phyloP scores from a whole-genome alignment of 2,113 vertebrate species.

The Cyrtonyx montezumae region DNA sequence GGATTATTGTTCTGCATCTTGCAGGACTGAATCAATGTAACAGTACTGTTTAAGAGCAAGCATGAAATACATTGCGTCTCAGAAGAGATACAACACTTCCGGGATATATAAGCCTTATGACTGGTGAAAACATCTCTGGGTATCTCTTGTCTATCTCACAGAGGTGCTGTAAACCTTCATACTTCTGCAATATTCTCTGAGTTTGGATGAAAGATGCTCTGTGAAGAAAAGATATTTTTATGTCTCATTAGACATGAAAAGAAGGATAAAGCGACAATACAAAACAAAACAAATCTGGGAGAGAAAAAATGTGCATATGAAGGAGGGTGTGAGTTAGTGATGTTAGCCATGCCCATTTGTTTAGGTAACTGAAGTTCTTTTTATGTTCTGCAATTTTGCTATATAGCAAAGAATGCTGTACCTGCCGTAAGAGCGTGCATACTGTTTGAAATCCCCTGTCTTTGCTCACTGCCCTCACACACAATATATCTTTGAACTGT shows the following conservation, averaged over 20 bases:
- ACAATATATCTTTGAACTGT: neutral
- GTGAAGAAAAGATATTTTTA: neutral
- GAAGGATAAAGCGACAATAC: neutral
- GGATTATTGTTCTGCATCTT: neutral
- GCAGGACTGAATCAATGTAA: neutral
- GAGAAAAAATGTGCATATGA: neutral
- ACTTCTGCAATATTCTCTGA: neutral
- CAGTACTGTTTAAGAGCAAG: neutral
- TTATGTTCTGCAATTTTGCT: neutral
- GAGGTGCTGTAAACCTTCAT: neutral
- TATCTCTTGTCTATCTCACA: neutral
- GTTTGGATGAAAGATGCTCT: neutral
- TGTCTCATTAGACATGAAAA: constrained; percentile 33
- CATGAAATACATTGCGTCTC: neutral
- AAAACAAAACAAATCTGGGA: neutral
- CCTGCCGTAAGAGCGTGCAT: neutral
- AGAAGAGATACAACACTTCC: neutral
- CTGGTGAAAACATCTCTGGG: neutral
- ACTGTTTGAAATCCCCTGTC: constrained; percentile 8
- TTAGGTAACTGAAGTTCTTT: neutral
- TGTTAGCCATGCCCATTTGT: neutral
- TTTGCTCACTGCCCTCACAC: neutral
- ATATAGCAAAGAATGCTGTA: neutral
- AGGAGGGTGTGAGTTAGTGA: neutral
- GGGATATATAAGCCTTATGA: neutral